Percentiles rank a stretch among this genome's conserved stretches.
phyloP scores from a whole-genome alignment of 92 coral and sea anemone species.

The Zoanthus sansibaricus region DNA sequence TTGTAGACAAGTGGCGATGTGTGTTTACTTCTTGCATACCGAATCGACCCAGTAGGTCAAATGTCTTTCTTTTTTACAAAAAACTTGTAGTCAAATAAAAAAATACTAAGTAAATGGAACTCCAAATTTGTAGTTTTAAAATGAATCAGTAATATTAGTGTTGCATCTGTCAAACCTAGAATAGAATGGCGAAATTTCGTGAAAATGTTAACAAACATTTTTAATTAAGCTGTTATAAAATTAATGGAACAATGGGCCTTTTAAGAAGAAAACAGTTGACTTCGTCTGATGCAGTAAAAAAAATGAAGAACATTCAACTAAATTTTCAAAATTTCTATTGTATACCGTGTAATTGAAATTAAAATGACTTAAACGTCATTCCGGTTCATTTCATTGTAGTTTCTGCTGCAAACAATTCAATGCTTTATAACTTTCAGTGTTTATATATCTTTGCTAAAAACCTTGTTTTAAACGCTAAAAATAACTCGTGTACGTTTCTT shows the following conservation, averaged over 20 bases:
- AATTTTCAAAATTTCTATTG: too few relatives aligned
- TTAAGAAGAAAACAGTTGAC: too few relatives aligned
- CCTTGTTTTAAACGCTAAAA: background rate
- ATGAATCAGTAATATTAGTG: too few relatives aligned
- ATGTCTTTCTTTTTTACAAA: background rate
- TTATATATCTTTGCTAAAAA: background rate
- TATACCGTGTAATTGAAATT: too few relatives aligned
- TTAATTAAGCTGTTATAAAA: too few relatives aligned
- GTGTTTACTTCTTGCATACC: slow-evolving; percentile 19
- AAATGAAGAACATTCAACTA: background rate
- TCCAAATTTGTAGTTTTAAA: too few relatives aligned
- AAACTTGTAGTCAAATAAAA: too few relatives aligned
- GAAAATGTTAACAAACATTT: too few relatives aligned
- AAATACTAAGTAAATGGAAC: too few relatives aligned
- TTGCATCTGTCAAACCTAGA: too few relatives aligned
- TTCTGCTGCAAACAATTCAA: background rate
- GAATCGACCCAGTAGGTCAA: background rate
- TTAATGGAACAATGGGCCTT: too few relatives aligned
- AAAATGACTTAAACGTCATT: background rate
- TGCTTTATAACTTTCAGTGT: background rate
- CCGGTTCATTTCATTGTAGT: background rate
- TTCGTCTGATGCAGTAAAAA: background rate
- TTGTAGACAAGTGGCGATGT: background rate
- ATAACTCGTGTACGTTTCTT: background rate
- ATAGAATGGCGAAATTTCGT: too few relatives aligned